These are phyloP conservation scores for Protula sp. DNA, from an alignment of 2,888 invertebrate species.

Conservation along the genomic window DNA sequence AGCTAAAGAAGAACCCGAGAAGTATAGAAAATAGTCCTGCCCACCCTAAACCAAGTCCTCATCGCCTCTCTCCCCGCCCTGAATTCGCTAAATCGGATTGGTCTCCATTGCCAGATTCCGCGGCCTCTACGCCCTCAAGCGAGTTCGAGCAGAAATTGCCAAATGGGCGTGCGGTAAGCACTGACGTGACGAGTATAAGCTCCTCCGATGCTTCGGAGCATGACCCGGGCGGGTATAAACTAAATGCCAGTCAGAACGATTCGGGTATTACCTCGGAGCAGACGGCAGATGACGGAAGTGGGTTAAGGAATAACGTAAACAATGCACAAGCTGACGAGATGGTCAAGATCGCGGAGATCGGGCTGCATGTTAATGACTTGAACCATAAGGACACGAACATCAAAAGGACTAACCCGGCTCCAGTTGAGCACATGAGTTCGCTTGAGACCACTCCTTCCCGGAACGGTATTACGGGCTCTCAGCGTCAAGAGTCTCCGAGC, in stretches of 20 bases:
- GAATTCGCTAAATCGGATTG: constrained; percentile 15
- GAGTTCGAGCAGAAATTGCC: background rate
- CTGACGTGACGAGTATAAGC: background rate
- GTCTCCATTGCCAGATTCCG: background rate
- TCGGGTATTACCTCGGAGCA: background rate
- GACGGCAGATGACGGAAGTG: background rate
- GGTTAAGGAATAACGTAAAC: background rate
- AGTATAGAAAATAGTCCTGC: constrained; percentile 50
- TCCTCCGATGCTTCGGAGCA: background rate
- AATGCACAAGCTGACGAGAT: background rate
- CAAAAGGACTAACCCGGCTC: background rate
- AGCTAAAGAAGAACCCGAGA: constrained; percentile 74
- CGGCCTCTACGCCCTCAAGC: background rate
- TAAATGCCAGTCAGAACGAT: background rate
- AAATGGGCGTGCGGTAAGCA: background rate
- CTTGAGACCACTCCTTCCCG: background rate
- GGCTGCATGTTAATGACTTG: background rate
- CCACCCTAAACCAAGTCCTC: constrained; percentile 30
- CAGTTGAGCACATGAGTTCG: background rate
- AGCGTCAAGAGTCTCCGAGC: background rate
- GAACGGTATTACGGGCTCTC: too few relatives aligned
- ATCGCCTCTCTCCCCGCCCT: constrained; percentile 24
- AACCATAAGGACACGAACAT: background rate
- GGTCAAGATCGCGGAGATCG: background rate
- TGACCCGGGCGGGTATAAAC: background rate